These are phyloP conservation scores for Ectemnius lituratus DNA, from an alignment of 2,888 invertebrate species.

Conservation along the genomic window DNA sequence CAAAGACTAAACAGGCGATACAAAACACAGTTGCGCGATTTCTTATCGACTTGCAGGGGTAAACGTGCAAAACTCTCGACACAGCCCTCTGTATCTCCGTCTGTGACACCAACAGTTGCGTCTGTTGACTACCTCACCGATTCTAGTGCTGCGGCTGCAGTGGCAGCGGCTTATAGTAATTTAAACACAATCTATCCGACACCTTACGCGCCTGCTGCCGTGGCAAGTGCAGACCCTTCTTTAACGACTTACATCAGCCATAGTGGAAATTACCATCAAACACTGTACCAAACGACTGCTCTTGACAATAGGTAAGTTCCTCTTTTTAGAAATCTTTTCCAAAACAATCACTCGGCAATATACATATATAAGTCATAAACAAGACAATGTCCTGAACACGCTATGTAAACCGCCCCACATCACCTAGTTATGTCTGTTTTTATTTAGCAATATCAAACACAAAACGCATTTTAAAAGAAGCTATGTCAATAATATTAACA, in stretches of 20 bases:
- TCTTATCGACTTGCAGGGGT: slow-evolving; percentile 93
- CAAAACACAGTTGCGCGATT: slow-evolving; percentile 95
- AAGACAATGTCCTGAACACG: neutral
- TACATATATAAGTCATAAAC: neutral
- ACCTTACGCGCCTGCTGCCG: slow-evolving; percentile 87
- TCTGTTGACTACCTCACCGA: slow-evolving; percentile 85
- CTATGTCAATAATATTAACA: neutral
- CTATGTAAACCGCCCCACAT: no score
- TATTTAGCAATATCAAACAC: no score
- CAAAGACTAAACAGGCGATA: slow-evolving; percentile 90
- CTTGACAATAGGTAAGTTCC: slow-evolving; percentile 78
- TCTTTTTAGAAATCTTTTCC: neutral
- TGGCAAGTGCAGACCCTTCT: slow-evolving; percentile 84
- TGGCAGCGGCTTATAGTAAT: slow-evolving; percentile 89
- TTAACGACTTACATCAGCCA: slow-evolving; percentile 84
- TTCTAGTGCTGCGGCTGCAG: slow-evolving; percentile 81
- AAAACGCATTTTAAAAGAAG: no score
- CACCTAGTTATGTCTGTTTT: no score
- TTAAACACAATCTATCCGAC: slow-evolving; percentile 89
- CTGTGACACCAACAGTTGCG: slow-evolving; percentile 80
- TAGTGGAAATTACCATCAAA: slow-evolving; percentile 83
- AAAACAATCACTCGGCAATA: neutral
- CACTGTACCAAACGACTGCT: slow-evolving; percentile 80
- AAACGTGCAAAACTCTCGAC: slow-evolving; percentile 81
- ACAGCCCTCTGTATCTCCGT: slow-evolving; percentile 80